Conservation (phyloP, 2,797 vertebrate species). For the Smutsia temminckii region DNA sequence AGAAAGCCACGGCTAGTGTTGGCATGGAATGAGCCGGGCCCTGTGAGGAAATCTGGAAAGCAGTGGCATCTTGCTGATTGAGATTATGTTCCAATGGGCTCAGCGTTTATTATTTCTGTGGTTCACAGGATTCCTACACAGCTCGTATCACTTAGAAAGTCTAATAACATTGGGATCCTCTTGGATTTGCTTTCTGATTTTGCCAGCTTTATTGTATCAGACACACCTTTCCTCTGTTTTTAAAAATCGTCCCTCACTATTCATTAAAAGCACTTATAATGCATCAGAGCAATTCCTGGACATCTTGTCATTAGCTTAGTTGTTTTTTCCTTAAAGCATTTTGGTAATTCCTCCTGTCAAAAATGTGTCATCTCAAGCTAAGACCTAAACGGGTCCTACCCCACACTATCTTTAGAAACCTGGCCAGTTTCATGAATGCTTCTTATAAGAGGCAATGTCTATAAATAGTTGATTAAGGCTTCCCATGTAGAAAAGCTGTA, state of each 20-base stretch:
- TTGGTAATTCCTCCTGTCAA: not conserved
- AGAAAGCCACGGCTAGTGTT: constrained; percentile 88
- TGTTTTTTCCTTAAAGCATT: not conserved
- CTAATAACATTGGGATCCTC: not conserved
- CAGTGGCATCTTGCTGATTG: constrained; percentile 86
- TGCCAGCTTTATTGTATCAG: not conserved
- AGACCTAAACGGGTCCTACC: not conserved
- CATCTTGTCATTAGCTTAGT: not conserved
- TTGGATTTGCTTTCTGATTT: constrained; percentile 53
- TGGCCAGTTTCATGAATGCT: not conserved
- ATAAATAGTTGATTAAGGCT: not conserved
- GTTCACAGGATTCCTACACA: constrained; percentile 83
- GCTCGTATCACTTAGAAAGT: constrained; percentile 77
- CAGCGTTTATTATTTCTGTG: constrained; percentile 85
- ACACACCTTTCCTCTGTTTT: not conserved
- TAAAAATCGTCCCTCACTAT: not conserved
- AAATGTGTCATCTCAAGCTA: not conserved
- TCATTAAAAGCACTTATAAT: not conserved
- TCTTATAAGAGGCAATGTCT: not conserved
- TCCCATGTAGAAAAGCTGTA: not conserved
- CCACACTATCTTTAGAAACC: not conserved
- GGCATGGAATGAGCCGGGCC: constrained; percentile 88
- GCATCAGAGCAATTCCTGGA: not conserved
- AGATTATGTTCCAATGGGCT: constrained; percentile 87
- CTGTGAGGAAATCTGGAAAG: constrained; percentile 88